Evolutionary conservation across 2,888 invertebrate species (phyloP).

Genomic region (Aphodius granarius): DNA sequence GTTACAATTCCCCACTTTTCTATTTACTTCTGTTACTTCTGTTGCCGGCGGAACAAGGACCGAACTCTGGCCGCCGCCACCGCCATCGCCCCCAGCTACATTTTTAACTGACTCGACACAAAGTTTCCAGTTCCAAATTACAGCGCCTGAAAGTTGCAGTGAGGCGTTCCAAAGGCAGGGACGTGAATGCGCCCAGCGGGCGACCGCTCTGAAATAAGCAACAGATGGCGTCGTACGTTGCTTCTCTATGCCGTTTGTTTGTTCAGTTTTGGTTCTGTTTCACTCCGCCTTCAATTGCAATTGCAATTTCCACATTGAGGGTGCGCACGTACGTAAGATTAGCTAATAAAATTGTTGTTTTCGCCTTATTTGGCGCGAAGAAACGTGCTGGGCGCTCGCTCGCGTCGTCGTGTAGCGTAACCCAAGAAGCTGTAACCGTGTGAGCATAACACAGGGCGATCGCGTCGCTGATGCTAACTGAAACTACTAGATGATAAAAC

Average conservation of each 20-base stretch:
- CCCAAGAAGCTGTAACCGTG: not conserved
- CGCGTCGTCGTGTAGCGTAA: not conserved
- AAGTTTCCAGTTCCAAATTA: not conserved
- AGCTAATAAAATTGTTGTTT: conserved; percentile 8
- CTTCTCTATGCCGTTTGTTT: not conserved
- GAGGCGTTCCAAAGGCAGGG: not conserved
- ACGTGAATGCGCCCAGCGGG: not conserved
- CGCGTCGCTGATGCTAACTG: not conserved
- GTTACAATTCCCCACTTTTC: not conserved
- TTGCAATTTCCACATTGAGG: not conserved
- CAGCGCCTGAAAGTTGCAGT: not conserved
- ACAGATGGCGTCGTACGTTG: conserved; percentile 3
- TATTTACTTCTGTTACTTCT: not conserved
- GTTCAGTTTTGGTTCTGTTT: conserved; percentile 9
- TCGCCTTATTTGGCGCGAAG: not conserved
- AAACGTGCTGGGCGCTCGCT: not conserved
- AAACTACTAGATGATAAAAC: not conserved
- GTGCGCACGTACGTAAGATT: conserved; percentile 3
- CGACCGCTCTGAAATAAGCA: not conserved
- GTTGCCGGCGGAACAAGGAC: not conserved
- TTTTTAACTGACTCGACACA: not conserved
- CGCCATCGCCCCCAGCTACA: not conserved
- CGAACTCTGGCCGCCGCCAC: not conserved
- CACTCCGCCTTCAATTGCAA: not conserved
- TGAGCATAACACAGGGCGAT: not conserved